These are phyloP conservation scores for Carcharodon carcharias DNA, from an alignment of 2,797 vertebrate genomes.

Conservation along the genomic window DNA sequence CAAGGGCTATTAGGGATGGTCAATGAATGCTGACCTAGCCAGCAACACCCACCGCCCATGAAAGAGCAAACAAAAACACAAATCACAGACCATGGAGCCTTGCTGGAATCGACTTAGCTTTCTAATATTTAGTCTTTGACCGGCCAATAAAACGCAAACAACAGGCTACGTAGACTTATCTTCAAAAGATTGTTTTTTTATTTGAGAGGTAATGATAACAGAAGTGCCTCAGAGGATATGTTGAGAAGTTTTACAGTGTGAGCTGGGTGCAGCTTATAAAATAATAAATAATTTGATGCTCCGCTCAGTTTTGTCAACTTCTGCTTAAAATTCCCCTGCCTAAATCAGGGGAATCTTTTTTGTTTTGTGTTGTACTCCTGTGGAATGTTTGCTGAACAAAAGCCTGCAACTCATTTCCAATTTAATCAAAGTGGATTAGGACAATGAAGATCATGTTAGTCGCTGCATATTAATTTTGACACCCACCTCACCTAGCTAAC, in stretches of 20 bases:
- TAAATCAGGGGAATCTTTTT: not conserved
- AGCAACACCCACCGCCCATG: no score
- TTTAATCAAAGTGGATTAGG: slow-evolving; percentile 20
- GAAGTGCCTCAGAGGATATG: not conserved
- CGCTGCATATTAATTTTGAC: slow-evolving; percentile 10
- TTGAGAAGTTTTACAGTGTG: not conserved
- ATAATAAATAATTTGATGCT: not conserved
- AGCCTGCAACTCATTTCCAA: not conserved
- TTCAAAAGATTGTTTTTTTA: not conserved
- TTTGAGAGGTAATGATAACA: no score
- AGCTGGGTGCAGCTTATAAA: not conserved
- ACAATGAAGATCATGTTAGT: not conserved
- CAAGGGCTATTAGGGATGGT: no score
- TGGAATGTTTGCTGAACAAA: not conserved
- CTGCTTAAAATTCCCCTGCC: not conserved
- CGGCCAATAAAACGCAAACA: not conserved
- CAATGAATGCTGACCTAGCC: no score
- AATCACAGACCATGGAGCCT: no score
- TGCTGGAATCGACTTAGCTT: not conserved
- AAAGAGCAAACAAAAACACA: no score
- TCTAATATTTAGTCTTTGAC: not conserved
- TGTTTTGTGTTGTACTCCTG: not conserved
- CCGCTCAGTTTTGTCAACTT: not conserved
- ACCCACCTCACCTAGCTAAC: not conserved
- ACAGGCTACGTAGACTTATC: not conserved